Conservation (phyloP, 2,888 invertebrate species). For the Lithophane leautieri region DNA sequence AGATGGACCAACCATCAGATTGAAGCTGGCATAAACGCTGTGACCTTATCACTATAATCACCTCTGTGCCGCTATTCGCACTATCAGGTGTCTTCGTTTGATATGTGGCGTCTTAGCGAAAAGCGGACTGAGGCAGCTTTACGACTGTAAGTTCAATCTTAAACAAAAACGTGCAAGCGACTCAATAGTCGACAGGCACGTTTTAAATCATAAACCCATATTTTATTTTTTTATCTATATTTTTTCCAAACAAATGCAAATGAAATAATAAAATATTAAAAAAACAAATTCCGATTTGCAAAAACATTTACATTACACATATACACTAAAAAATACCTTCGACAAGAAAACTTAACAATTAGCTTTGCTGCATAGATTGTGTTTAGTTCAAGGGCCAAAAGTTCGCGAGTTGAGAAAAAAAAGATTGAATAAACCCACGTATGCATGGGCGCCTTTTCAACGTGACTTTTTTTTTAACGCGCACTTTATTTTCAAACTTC, state of each 20-base stretch:
- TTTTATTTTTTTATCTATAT: not conserved
- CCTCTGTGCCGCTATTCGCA: not conserved
- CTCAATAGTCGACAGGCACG: not conserved
- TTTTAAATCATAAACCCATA: constrained; percentile 1
- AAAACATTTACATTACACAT: constrained; percentile 10
- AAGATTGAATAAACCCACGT: not conserved
- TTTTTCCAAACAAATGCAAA: not conserved
- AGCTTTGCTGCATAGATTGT: constrained; percentile 6
- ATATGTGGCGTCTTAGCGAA: constrained; percentile 13
- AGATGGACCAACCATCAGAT: constrained; percentile 14
- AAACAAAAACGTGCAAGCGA: not conserved
- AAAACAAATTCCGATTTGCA: not conserved
- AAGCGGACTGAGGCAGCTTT: not conserved
- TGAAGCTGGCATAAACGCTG: constrained; percentile 10
- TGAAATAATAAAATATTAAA: not conserved
- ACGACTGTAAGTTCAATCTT: constrained; percentile 2
- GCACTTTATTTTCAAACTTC: not conserved
- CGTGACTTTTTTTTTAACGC: not conserved
- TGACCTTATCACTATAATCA: not conserved
- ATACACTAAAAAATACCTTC: constrained; percentile 5
- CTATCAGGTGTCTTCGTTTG: not conserved
- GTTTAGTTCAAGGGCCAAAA: not conserved
- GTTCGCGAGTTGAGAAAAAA: not conserved
- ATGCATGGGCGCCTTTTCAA: not conserved
- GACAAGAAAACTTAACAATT: constrained; percentile 14